Percentiles rank a stretch among this genome's conserved stretches.
Evolutionary conservation across 1,140 invertebrate species (phyloP).

Genomic region (Polypedilum vanderplanki): DNA sequence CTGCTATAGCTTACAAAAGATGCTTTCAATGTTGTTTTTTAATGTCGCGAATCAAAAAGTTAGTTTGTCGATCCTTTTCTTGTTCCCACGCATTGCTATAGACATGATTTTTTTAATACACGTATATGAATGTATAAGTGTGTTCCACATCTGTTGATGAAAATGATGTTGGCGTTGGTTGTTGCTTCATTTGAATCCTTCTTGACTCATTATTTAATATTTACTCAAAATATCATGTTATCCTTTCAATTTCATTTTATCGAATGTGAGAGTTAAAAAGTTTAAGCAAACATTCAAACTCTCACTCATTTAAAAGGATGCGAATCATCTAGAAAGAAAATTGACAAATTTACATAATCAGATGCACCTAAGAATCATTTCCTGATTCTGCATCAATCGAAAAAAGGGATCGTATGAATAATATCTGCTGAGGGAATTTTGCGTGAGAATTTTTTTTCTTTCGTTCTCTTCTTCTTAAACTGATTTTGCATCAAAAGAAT

Average conservation of each 20-base stretch:
- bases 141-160: no score
- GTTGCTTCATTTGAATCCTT: slow-evolving; percentile 2
- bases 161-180: no score
- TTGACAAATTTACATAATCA: slow-evolving; percentile 26
- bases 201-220: no score
- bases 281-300: no score
- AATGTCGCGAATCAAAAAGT: slow-evolving; percentile 25
- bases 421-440: not conserved
- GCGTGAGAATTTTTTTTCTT: slow-evolving; percentile 7
- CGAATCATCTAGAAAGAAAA: no score
- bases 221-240: no score
- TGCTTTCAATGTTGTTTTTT: not conserved
- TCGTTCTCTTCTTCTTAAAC: not conserved
- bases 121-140: not conserved
- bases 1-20: not conserved
- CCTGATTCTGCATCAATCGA: not conserved
- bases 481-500: slow-evolving; percentile 10
- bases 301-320: no score
- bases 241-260: slow-evolving; percentile 8
- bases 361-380: not conserved
- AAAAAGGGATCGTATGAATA: not conserved
- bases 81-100: no score
- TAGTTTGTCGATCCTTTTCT: not conserved
- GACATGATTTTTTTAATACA: no score
- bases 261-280: no score